phyloP scores from a whole-genome alignment of 2,113 vertebrate species.

The Sminthopsis crassicaudata region DNA sequence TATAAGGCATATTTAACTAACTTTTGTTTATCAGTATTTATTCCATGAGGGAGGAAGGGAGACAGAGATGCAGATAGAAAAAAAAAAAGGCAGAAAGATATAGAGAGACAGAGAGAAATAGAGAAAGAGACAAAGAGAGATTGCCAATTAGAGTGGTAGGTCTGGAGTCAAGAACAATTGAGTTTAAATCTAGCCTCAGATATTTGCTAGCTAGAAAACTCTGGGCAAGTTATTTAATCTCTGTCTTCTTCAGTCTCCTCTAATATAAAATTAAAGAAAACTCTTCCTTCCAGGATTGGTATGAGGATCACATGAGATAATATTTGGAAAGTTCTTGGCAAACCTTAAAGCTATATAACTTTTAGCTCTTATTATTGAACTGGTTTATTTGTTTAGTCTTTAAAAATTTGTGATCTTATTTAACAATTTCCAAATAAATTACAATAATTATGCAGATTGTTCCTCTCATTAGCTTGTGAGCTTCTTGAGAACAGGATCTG shows the following conservation, averaged over 20 bases:
- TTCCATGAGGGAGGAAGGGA: neutral
- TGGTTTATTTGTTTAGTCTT: neutral
- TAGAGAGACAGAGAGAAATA: neutral
- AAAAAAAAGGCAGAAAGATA: no score
- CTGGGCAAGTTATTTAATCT: neutral
- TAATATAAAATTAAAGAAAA: neutral
- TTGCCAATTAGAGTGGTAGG: neutral
- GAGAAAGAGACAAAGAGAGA: neutral
- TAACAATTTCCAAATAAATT: neutral
- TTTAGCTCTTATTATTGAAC: neutral
- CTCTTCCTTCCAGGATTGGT: neutral
- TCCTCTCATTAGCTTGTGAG: neutral
- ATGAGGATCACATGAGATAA: neutral
- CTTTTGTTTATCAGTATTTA: neutral
- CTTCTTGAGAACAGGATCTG: neutral
- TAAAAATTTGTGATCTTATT: neutral
- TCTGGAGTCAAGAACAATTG: neutral
- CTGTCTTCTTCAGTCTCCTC: neutral
- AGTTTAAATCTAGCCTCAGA: neutral
- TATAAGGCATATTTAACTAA: neutral
- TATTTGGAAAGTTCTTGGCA: neutral
- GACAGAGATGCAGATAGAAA: no score
- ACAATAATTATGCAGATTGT: neutral
- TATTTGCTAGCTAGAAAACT: neutral
- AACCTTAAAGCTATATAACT: neutral